A percentile compares a stretch with the other conserved stretches of the same genome.
phyloP scores from a whole-genome alignment of 1,140 invertebrate genomes.

The Cyclargus thomasi region DNA sequence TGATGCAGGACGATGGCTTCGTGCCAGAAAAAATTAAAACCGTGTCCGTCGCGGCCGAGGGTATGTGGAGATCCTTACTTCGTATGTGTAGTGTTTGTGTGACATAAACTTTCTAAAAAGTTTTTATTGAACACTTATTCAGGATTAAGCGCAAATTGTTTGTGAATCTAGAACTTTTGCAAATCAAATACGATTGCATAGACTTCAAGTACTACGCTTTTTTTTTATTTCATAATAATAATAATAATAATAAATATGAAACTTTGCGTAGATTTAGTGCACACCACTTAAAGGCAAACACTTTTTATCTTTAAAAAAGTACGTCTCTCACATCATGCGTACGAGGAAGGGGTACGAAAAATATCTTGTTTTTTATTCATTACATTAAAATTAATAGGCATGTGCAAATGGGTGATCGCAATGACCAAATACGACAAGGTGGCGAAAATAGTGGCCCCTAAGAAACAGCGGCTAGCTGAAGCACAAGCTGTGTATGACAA shows the following conservation, averaged over 20 bases:
- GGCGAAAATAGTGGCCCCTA: conserved; percentile 90
- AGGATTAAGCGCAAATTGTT: too few relatives aligned
- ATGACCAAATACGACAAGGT: conserved; percentile 96
- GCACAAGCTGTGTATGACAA: conserved; percentile 84
- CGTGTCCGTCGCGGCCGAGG: conserved; percentile 86
- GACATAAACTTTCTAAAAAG: not conserved
- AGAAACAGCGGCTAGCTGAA: conserved; percentile 84
- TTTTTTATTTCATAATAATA: too few relatives aligned
- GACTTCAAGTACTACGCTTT: too few relatives aligned
- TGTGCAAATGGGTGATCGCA: conserved; percentile 84
- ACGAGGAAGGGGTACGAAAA: too few relatives aligned
- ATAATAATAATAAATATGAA: too few relatives aligned
- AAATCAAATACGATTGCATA: too few relatives aligned
- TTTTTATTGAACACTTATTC: too few relatives aligned
- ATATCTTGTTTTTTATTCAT: not conserved
- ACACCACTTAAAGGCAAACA: too few relatives aligned
- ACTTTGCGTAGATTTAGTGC: too few relatives aligned
- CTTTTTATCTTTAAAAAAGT: too few relatives aligned
- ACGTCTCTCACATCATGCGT: too few relatives aligned
- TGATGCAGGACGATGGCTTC: conserved; percentile 89
- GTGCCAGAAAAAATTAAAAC: conserved; percentile 92
- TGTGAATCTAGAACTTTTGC: too few relatives aligned
- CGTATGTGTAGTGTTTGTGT: not conserved
- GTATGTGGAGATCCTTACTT: conserved; percentile 41
- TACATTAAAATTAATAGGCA: conserved; percentile 27